Percentiles rank a stretch among this genome's conserved stretches.
phyloP scores from a whole-genome alignment of 2,113 vertebrate genomes.

The Podilymbus podiceps region DNA sequence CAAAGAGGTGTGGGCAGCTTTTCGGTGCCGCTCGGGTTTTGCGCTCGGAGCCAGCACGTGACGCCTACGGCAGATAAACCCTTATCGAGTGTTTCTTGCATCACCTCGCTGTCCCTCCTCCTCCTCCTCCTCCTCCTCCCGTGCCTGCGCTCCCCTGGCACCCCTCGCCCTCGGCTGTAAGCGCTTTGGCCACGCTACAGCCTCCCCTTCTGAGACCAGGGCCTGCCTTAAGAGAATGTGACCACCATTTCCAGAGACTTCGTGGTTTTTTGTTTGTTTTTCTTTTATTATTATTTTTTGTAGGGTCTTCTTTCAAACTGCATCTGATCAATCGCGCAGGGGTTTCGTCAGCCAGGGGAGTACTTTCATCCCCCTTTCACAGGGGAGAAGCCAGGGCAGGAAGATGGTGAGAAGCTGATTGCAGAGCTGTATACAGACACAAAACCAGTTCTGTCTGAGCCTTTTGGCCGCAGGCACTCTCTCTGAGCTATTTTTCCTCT shows the following conservation, averaged over 20 bases:
- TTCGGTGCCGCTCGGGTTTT: background rate
- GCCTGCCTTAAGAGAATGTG: background rate
- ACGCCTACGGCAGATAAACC: background rate
- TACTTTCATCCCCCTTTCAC: background rate
- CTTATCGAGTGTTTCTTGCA: background rate
- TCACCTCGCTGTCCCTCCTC: background rate
- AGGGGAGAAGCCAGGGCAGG: background rate
- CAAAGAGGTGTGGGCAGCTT: background rate
- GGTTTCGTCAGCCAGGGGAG: fast-evolving
- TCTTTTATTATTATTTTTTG: background rate
- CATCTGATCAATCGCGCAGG: fast-evolving
- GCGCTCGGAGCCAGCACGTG: background rate
- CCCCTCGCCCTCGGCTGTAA: background rate
- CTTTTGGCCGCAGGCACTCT: background rate
- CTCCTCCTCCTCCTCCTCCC: background rate
- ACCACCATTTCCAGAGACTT: background rate
- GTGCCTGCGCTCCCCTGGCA: background rate
- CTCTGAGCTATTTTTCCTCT: background rate
- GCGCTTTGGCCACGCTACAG: fast-evolving
- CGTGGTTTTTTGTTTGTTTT: no score
- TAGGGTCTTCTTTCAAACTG: background rate
- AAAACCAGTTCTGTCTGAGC: background rate
- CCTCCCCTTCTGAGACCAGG: background rate
- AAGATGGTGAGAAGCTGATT: background rate
- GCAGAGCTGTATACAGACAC: background rate